These are phyloP conservation scores for Corythaeola cristata DNA, from an alignment of 2,113 vertebrate species.

Conservation along the genomic window DNA sequence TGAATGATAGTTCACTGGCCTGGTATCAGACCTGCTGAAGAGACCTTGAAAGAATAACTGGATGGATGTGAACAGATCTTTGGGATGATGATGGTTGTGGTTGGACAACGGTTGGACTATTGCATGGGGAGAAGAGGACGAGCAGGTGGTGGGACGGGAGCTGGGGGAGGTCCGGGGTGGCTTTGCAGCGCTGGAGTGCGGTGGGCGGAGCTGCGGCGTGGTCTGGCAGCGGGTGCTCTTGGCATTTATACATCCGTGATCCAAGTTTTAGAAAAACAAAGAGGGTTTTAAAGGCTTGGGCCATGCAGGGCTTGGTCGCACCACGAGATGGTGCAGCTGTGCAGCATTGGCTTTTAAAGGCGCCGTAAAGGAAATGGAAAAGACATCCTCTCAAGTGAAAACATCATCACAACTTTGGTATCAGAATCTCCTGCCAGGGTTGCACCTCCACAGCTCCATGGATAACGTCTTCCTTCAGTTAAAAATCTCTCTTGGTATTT, in stretches of 20 bases:
- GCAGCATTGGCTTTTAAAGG: slow-evolving; percentile 16
- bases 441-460: background rate
- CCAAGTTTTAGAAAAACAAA: fast-evolving
- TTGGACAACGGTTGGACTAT: background rate
- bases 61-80: background rate
- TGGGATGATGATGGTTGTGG: background rate
- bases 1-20: background rate
- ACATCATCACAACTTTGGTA: background rate
- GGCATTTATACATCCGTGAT: fast-evolving
- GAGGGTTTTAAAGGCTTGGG: background rate
- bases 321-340: slow-evolving; percentile 62
- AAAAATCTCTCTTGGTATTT: background rate
- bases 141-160: background rate
- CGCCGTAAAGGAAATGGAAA: fast-evolving
- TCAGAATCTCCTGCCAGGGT: background rate
- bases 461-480: fast-evolving
- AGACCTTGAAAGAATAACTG: background rate
- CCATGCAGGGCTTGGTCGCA: background rate
- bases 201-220: background rate
- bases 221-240: background rate
- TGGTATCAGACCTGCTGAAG: background rate
- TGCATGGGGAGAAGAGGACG: background rate
- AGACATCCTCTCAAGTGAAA: fast-evolving
- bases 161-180: background rate
- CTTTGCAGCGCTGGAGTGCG: background rate